phyloP scores from a whole-genome alignment of 2,888 invertebrate species.

The Tortricodes alternella region DNA sequence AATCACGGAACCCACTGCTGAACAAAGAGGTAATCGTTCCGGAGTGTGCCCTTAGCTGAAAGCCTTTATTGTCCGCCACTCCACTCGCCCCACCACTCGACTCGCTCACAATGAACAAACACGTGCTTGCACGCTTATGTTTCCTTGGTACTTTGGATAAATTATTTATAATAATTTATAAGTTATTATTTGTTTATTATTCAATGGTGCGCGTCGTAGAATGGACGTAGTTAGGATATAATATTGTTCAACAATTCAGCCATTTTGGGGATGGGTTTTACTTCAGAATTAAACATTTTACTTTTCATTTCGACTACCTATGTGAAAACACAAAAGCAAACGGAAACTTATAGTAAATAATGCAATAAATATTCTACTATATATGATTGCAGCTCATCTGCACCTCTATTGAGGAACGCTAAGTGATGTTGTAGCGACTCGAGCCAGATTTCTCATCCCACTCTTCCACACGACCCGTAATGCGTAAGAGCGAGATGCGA shows the following conservation, averaged over 20 bases:
- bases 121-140: constrained; percentile 22
- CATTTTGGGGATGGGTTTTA: no score
- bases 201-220: no score
- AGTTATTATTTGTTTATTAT: not conserved
- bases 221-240: no score
- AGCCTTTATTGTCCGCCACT: constrained; percentile 54
- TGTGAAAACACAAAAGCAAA: not conserved
- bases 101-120: constrained; percentile 40
- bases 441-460: no score
- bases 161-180: constrained; percentile 14
- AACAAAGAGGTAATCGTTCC: constrained; percentile 38
- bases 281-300: no score
- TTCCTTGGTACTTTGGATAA: constrained; percentile 12
- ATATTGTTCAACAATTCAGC: not conserved
- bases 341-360: not conserved
- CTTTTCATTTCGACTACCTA: not conserved
- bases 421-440: no score
- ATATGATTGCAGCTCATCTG: no score
- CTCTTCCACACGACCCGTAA: no score
- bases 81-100: constrained; percentile 38
- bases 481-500: no score
- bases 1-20: constrained; percentile 48
- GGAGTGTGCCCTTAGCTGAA: constrained; percentile 57
- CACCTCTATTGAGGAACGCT: no score
- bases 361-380: no score